These are phyloP conservation scores for Cnemophilus loriae DNA, from an alignment of 2,113 vertebrate genomes.

Conservation along the genomic window DNA sequence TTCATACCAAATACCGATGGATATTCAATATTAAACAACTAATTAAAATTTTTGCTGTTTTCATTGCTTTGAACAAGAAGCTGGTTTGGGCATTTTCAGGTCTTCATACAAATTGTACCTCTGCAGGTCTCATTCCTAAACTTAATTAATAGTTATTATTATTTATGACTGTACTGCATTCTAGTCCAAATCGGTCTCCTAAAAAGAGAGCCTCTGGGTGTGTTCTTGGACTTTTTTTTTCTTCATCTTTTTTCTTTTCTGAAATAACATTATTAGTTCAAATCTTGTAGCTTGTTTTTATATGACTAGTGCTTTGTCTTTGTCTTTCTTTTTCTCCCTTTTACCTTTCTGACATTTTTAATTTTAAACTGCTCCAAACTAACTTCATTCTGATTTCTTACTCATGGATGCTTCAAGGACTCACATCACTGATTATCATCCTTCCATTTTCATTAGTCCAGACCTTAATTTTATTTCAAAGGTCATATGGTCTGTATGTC, in stretches of 20 bases:
- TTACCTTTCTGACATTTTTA: not conserved
- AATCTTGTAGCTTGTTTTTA: not conserved
- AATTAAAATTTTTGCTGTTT: conserved; percentile 58
- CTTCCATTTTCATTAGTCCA: conserved; percentile 25
- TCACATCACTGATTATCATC: not conserved
- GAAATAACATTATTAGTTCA: conserved; percentile 22
- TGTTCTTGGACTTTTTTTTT: not conserved
- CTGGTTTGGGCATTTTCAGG: conserved; percentile 17
- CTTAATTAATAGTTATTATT: conserved; percentile 67
- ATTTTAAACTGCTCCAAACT: conserved; percentile 8
- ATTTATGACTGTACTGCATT: conserved; percentile 53
- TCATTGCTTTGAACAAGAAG: conserved; percentile 49
- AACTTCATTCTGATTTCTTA: conserved; percentile 20
- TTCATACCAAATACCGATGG: conserved; percentile 1
- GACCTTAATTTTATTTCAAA: conserved; percentile 49
- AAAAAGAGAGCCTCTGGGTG: conserved; percentile 33
- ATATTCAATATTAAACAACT: conserved; percentile 61
- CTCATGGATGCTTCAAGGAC: conserved; percentile 10
- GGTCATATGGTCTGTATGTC: not conserved
- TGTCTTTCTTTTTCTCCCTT: not conserved
- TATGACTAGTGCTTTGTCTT: not conserved
- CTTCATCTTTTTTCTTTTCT: not conserved
- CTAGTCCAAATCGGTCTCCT: conserved; percentile 20
- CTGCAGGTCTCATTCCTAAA: conserved; percentile 43
- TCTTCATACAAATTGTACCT: conserved; percentile 45